Conservation (phyloP, 2,797 vertebrate species). For the Okamejei kenojei region DNA sequence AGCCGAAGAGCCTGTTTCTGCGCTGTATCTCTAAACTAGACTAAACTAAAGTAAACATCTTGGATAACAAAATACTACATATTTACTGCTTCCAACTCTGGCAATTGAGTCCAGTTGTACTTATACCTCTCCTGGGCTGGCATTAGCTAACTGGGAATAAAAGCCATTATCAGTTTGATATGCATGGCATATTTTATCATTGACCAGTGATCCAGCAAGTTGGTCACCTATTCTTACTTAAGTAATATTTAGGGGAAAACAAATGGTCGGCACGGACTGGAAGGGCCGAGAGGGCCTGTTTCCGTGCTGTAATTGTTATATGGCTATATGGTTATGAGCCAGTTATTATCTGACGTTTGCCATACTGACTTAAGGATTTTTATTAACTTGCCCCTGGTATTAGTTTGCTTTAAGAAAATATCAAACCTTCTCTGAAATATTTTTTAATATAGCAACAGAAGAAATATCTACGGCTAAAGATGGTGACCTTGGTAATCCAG, state of each 20-base stretch:
- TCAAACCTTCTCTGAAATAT: constrained; percentile 39
- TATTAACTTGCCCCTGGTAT: neutral
- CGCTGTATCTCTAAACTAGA: no score
- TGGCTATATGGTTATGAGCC: no score
- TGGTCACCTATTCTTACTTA: neutral
- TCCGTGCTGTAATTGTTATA: no score
- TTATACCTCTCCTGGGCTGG: neutral
- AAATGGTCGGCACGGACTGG: no score
- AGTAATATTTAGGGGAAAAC: no score
- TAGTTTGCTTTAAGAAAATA: constrained; percentile 4
- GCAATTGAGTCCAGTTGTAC: neutral
- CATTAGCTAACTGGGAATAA: neutral
- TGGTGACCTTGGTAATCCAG: constrained; percentile 76
- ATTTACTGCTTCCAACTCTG: no score
- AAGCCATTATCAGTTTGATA: neutral
- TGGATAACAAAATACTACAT: no score
- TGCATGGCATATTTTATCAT: neutral
- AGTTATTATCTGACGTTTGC: neutral
- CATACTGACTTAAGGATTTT: neutral
- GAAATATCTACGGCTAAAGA: constrained; percentile 79
- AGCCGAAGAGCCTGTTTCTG: no score
- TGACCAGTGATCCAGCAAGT: neutral
- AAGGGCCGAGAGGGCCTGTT: no score
- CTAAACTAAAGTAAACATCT: no score
- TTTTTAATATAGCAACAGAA: constrained; percentile 77